Base-by-base conservation (phyloP, 2,797 vertebrate species). In the Tenualosa ilisha region DNA sequence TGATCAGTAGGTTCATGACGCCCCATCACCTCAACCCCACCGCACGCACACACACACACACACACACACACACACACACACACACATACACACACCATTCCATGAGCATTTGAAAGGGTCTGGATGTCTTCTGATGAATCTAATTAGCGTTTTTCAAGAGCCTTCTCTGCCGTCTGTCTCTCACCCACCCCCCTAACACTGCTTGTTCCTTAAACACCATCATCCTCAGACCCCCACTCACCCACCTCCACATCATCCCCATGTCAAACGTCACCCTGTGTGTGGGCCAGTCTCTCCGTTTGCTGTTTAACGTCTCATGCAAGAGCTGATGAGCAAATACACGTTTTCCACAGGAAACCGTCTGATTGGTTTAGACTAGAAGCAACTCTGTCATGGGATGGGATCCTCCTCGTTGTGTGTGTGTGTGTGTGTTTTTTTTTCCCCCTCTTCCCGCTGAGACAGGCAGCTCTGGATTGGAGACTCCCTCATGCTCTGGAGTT, bases 321-420 rank as follows among this genome's bases (percentile, higher is more conserved):
- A 9, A 22, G 37, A 17, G 20, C 40, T 79, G 72, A 79, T 79
- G 72, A 79, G 72, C 40, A 46, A 43, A 79, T 31, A 75, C 72
- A 9, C 37, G 72, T 79, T 46, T 79, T 79, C 72, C 72, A 79
- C 72, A 79, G 72, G 72, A 79, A 79, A 79, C 40, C 2, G 72
- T 79, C 72, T 79, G 72, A 79, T 79, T 79, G 72, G 72, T 79
- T 79, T 79, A 79, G 72, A 79, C 72, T 79, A 79, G 37, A 79
- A 43, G 72, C 72, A 20, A 40, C 72, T 46, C 72, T 46, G 37
- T 79, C 72, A 43, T 79, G 17, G 2, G 37, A 46, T 7, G 72
- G 37, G 37, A 79, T 79, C 37, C 72, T 46, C 17, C 20, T 37
- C 31, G 4, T 43, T 15, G 26, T 12, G 63, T 65, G 59, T 24